Conservation (phyloP, 2,797 vertebrate genomes). For the Catamblyrhynchus diadema region DNA sequence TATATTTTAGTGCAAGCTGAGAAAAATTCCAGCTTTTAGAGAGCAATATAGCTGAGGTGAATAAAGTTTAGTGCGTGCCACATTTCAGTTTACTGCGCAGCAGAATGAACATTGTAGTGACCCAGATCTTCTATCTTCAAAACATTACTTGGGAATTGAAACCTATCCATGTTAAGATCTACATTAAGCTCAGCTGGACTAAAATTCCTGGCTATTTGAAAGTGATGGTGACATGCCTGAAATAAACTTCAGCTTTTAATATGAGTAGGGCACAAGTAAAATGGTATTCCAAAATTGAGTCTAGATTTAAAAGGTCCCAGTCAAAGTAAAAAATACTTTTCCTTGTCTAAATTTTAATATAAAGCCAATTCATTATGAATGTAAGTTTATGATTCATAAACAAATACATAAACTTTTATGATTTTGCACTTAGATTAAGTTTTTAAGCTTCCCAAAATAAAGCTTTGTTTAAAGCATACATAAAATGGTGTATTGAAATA, state of each 20-base stretch:
- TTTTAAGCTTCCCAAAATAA: slow-evolving; percentile 1
- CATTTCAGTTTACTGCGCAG: neutral
- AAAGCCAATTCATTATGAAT: neutral
- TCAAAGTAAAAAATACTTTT: neutral
- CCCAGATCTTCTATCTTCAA: neutral
- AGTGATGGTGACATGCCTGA: neutral
- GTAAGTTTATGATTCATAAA: neutral
- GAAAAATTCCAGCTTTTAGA: neutral
- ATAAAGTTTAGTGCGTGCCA: neutral
- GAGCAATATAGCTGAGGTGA: neutral
- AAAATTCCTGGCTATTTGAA: neutral
- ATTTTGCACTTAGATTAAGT: neutral
- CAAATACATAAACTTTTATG: neutral
- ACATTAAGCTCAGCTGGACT: neutral
- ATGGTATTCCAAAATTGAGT: neutral
- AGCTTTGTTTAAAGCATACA: slow-evolving; percentile 14
- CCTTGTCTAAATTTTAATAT: neutral
- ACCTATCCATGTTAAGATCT: neutral
- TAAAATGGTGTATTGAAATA: neutral
- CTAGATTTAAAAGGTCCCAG: neutral
- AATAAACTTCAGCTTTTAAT: neutral
- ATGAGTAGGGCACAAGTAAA: neutral
- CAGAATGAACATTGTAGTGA: neutral
- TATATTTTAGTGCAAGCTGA: neutral
- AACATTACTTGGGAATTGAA: neutral